Percentiles rank a stretch among this genome's conserved stretches.
These are phyloP conservation scores for Elanoides forficatus DNA, from an alignment of 2,113 vertebrate species.

Conservation along the genomic window DNA sequence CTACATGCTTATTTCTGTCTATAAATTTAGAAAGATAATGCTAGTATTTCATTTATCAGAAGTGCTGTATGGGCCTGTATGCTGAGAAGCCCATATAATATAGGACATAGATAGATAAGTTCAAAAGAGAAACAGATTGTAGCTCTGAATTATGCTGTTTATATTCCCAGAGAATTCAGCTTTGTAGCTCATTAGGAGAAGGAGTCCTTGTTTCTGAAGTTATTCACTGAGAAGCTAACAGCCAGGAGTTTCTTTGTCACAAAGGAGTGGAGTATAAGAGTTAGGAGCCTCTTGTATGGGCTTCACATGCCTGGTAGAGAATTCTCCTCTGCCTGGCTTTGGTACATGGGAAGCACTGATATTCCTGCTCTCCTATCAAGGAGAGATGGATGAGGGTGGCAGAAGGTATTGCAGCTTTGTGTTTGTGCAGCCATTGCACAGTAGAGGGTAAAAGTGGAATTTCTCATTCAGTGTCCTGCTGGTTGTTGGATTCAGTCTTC, in stretches of 20 bases:
- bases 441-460: neutral
- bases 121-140: neutral
- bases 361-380: neutral
- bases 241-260: neutral
- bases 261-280: neutral
- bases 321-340: neutral
- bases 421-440: neutral
- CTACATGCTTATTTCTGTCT: neutral
- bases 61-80: neutral
- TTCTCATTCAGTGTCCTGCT: neutral
- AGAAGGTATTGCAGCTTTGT: neutral
- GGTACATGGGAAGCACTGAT: neutral
- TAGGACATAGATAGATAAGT: no score
- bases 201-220: neutral
- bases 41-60: neutral
- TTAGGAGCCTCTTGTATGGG: neutral
- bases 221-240: neutral
- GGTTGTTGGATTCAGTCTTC: neutral
- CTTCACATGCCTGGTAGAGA: neutral
- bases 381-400: neutral
- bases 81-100: neutral
- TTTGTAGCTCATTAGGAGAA: neutral
- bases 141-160: neutral
- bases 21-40: neutral
- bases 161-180: neutral